Evolutionary conservation across 1,140 invertebrate genomes (phyloP).

Genomic region (Pectinophora gossypiella): DNA sequence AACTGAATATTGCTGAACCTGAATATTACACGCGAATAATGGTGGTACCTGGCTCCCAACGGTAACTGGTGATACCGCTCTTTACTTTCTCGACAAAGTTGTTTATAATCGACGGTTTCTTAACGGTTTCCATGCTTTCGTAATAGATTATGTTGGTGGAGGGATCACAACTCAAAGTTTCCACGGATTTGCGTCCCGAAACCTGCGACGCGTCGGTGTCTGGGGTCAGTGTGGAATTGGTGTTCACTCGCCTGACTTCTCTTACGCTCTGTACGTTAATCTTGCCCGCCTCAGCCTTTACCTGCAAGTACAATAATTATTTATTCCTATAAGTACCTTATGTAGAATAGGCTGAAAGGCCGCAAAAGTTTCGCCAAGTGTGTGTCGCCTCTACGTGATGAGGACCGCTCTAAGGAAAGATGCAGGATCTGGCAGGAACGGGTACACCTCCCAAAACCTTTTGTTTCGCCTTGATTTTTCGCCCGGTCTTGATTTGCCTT

Average conservation of each 20-base stretch:
- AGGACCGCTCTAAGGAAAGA: too few relatives aligned
- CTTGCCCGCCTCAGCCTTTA: conserved; percentile 23
- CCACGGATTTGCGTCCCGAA: conserved; percentile 20
- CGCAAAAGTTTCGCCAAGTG: too few relatives aligned
- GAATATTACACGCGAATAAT: conserved; percentile 34
- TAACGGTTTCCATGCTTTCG: conserved; percentile 34
- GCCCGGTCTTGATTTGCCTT: too few relatives aligned
- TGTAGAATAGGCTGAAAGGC: too few relatives aligned
- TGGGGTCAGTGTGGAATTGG: conserved; percentile 2
- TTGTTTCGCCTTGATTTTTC: too few relatives aligned
- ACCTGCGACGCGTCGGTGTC: conserved; percentile 11
- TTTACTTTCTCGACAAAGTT: conserved; percentile 22
- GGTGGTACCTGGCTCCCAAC: conserved; percentile 54
- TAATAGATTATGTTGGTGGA: conserved; percentile 51
- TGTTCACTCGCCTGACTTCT: conserved; percentile 6
- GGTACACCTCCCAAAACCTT: too few relatives aligned
- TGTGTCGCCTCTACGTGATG: too few relatives aligned
- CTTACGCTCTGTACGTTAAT: conserved; percentile 15
- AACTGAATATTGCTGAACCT: too few relatives aligned
- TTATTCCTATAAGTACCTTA: too few relatives aligned
- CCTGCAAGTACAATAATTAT: too few relatives aligned
- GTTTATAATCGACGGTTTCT: conserved; percentile 27
- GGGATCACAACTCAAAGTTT: conserved; percentile 33
- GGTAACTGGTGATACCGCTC: conserved; percentile 33
- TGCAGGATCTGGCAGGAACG: too few relatives aligned